phyloP scores from a whole-genome alignment of 1,140 invertebrate genomes.

The Eupristina koningsbergeri region DNA sequence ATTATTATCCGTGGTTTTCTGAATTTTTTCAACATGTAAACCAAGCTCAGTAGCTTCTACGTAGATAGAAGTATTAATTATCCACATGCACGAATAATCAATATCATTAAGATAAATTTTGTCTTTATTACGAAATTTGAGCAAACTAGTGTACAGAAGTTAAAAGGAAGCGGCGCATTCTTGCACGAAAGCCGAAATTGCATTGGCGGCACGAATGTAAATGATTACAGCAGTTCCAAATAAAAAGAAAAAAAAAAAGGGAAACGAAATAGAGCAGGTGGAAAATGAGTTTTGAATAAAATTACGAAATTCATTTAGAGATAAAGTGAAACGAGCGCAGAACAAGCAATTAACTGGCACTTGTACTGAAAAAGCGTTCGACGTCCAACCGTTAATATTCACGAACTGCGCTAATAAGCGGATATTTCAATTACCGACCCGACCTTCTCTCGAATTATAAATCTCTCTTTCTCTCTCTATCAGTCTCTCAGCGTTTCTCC shows the following conservation, averaged over 20 bases:
- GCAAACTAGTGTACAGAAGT: too few species aligned
- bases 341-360: not conserved
- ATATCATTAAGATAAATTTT: too few species aligned
- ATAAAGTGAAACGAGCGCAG: not conserved
- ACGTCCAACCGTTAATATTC: not conserved
- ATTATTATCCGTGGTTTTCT: not conserved
- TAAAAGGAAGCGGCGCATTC: too few species aligned
- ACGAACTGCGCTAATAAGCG: conserved; percentile 26
- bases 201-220: too few species aligned
- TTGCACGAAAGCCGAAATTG: too few species aligned
- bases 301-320: not conserved
- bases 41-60: too few species aligned
- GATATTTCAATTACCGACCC: conserved; percentile 41
- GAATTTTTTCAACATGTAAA: too few species aligned
- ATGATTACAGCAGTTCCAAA: too few species aligned
- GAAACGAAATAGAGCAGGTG: not conserved
- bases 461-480: conserved; percentile 12
- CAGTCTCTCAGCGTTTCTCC: conserved; percentile 1
- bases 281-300: not conserved
- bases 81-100: too few species aligned
- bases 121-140: too few species aligned
- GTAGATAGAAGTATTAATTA: too few species aligned
- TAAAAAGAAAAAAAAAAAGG: not conserved
- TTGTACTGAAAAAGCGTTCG: not conserved
- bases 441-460: conserved; percentile 32